A percentile compares a stretch with the other conserved stretches of the same genome.
phyloP scores from a whole-genome alignment of 1,140 invertebrate genomes.

The Cheumatopsyche charites region DNA sequence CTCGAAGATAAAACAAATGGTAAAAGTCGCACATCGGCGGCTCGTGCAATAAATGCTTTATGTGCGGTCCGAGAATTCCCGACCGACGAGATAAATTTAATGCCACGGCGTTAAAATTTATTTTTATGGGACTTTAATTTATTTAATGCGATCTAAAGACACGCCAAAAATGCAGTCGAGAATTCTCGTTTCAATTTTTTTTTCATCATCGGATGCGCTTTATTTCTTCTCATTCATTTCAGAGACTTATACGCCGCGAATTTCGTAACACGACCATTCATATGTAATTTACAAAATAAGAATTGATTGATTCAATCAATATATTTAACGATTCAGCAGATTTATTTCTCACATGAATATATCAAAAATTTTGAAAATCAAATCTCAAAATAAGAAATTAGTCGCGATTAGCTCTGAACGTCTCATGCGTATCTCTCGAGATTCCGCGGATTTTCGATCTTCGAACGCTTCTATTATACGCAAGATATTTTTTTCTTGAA shows the following conservation, averaged over 20 bases:
- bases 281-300: too few species aligned
- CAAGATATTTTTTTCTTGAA: not conserved
- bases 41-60: not conserved
- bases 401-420: too few species aligned
- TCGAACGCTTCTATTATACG: not conserved
- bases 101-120: not conserved
- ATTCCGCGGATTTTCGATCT: not conserved
- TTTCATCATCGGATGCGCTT: not conserved
- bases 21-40: not conserved
- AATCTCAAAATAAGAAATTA: too few species aligned
- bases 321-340: too few species aligned
- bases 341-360: too few species aligned
- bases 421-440: too few species aligned
- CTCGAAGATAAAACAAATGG: not conserved
- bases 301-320: too few species aligned
- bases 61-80: not conserved
- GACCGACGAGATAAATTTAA: slow-evolving; percentile 6
- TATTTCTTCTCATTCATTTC: not conserved
- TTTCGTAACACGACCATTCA: too few species aligned
- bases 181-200: not conserved
- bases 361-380: too few species aligned
- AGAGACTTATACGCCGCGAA: too few species aligned
- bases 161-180: slow-evolving; percentile 9
- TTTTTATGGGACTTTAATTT: slow-evolving; percentile 9
- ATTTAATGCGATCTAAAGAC: not conserved